Percentiles rank a stretch among this genome's conserved stretches.
phyloP scores from a whole-genome alignment of 2,113 vertebrate genomes.

The Notarius lentiginosus region DNA sequence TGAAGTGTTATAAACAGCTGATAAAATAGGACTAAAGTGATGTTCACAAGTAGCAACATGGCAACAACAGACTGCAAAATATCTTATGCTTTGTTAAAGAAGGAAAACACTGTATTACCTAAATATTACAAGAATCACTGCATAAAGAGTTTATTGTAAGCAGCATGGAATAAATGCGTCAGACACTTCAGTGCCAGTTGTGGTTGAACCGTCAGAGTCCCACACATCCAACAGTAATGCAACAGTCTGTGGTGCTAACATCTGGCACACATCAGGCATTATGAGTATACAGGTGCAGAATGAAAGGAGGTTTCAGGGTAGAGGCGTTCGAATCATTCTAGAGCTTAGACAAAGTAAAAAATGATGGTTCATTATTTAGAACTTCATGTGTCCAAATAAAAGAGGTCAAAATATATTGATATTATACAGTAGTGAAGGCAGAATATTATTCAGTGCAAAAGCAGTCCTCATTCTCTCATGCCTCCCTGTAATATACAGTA shows the following conservation, averaged over 20 bases:
- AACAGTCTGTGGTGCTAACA: not conserved
- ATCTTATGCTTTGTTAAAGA: not conserved
- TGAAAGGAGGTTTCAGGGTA: not conserved
- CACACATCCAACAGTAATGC: constrained; percentile 33
- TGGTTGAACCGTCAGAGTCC: constrained; percentile 18
- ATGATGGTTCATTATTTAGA: not conserved
- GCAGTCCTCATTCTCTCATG: not conserved
- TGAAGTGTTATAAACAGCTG: not conserved
- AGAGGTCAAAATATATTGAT: not conserved
- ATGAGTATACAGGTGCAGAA: constrained; percentile 34
- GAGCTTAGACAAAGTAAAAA: not conserved
- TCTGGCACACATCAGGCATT: constrained; percentile 31
- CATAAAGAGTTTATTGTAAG: not conserved
- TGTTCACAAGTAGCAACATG: not conserved
- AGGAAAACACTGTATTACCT: not conserved
- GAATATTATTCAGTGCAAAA: not conserved
- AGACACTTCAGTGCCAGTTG: not conserved
- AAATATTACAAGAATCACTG: not conserved
- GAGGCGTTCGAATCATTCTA: not conserved
- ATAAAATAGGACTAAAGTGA: not conserved
- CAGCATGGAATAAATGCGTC: constrained; percentile 2
- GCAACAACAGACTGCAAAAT: not conserved
- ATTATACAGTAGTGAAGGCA: not conserved
- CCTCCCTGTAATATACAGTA: not conserved
- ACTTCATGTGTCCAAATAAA: not conserved